Percentiles rank a stretch among this genome's conserved stretches.
Evolutionary conservation across 2,888 invertebrate species (phyloP).

Genomic region (Listrodromus nycthemerus): DNA sequence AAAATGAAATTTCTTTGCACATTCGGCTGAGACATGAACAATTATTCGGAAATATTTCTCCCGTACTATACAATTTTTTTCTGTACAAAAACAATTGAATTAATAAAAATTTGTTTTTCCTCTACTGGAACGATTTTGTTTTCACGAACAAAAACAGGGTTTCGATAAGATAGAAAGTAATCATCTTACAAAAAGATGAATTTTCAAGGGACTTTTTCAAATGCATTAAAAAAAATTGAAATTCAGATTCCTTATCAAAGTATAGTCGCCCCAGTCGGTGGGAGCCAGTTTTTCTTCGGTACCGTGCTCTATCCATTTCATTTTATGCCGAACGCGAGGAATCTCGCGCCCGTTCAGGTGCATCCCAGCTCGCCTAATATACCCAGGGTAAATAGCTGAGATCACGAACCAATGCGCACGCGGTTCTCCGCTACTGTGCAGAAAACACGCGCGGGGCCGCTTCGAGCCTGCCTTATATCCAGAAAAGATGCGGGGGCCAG

Average conservation of each 20-base stretch:
- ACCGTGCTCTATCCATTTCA: not conserved
- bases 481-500: constrained; percentile 49
- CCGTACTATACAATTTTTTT: not conserved
- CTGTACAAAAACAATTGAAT: no score
- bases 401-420: constrained; percentile 17
- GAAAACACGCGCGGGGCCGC: constrained; percentile 22
- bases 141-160: no score
- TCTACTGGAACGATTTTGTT: no score
- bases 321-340: constrained; percentile 4
- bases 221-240: not conserved
- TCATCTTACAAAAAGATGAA: no score
- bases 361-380: not conserved
- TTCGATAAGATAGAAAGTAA: no score
- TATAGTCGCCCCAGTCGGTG: not conserved
- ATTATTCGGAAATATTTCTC: not conserved
- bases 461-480: constrained; percentile 27
- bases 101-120: no score
- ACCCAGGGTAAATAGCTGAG: constrained; percentile 23
- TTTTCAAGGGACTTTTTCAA: no score
- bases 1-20: not conserved
- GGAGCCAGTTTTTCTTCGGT: not conserved
- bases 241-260: not conserved
- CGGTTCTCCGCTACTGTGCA: constrained; percentile 6
- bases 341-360: constrained; percentile 27
- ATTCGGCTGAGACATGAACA: not conserved